Base-by-base conservation (phyloP, 2,113 vertebrate species). In the Sorex araneus region DNA sequence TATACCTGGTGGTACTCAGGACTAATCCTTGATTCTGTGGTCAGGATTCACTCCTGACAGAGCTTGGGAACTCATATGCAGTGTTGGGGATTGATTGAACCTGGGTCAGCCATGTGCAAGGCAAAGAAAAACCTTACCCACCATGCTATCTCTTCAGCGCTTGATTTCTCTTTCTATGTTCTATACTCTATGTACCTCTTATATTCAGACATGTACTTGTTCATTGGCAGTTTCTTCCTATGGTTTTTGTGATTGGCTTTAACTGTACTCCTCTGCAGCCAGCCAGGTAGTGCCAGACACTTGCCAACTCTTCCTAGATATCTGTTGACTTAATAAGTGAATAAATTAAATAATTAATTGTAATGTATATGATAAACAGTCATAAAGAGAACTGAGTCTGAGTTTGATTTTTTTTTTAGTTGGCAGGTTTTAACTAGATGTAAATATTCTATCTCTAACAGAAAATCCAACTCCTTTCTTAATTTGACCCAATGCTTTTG, bases 351-450 rank as follows among this genome's bases (percentile, higher is more conserved):
- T 45, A 84, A 70, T 32, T 32, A 75, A 91, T 84, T 64, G 94
- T 4, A 9, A 28, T 54, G 4, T 8, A 36, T 66, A 78, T 50
- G 30, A 36, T 27, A 83, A 92, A 88, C 90, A 88, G 92, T 4
- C 82, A 50, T 50, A 60, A 60, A 23, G 71, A 78, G 28, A 92
- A 87, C 91, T 8, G 67, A 34, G 90, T 60, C 87, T 92, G 12
- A 19, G n/a, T n/a, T n/a, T n/a, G n/a, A n/a, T n/a, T n/a, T n/a
- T 86, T 67, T 69, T 93, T 90, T 83, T 78, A 86, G 43, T 90
- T 63, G 43, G 90, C 32, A 76, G 83, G 16, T 90, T 96, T 93
- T 90, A 93, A 95, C 43, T 32, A 63, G 88, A 79, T 73, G 82
- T 66, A 93, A 69, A 89, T 94, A 80, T 92, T 76, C 90, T 88